These are phyloP conservation scores for Lemur catta DNA, from an alignment of 2,797 vertebrate genomes.

Conservation along the genomic window DNA sequence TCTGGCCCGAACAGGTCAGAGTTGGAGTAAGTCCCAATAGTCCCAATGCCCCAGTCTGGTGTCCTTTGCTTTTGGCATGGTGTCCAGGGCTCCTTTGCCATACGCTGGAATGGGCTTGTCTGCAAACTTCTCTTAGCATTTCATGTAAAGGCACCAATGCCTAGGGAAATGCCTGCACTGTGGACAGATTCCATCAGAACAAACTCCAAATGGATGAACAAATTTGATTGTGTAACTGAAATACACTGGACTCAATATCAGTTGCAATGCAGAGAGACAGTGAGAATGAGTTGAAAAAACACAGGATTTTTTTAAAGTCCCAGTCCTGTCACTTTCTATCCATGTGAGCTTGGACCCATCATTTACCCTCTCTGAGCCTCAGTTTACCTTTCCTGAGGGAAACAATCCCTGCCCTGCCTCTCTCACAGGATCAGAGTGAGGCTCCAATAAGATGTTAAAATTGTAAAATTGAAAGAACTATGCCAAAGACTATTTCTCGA, in stretches of 20 bases:
- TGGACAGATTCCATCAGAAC: conserved; percentile 21
- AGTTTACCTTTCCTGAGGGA: neutral
- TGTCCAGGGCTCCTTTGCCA: conserved; percentile 30
- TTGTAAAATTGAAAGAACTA: neutral
- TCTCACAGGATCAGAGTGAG: neutral
- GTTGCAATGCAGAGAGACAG: neutral
- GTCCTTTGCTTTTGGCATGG: conserved; percentile 37
- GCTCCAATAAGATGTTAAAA: neutral
- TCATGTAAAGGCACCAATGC: conserved; percentile 12
- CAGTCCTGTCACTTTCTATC: conserved; percentile 5
- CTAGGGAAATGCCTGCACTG: neutral
- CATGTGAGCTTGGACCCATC: neutral
- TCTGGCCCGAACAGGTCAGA: conserved; percentile 95
- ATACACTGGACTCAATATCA: neutral
- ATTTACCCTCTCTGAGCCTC: conserved; percentile 1
- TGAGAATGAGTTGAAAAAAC: conserved; percentile 5
- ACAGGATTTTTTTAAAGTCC: neutral
- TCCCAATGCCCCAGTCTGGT: conserved; percentile 59
- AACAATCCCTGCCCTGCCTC: neutral
- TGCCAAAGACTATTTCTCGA: neutral
- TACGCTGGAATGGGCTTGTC: conserved; percentile 54
- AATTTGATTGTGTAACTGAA: neutral
- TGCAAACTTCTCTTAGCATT: conserved; percentile 49
- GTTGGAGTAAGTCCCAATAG: conserved; percentile 93
- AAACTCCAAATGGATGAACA: neutral